Percentiles rank a stretch among this genome's conserved stretches.
Conservation (phyloP, 1,140 invertebrate species). For the Orchestia grillus region DNA sequence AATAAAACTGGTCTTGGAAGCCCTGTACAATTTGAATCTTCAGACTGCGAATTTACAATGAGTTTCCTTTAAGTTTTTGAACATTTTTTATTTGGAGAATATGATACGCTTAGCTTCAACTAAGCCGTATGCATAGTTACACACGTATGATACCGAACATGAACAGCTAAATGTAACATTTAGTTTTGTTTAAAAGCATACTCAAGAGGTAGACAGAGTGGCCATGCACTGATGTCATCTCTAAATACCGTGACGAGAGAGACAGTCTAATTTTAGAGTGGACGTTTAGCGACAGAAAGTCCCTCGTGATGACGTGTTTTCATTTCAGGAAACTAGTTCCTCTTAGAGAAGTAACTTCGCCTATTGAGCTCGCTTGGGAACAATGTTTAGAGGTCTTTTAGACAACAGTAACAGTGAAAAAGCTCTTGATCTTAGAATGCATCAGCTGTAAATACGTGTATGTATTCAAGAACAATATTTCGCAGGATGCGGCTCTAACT, state of each 20-base stretch:
- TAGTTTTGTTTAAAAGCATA: neutral
- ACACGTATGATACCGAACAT: neutral
- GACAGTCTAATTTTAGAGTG: neutral
- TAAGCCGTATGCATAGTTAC: neutral
- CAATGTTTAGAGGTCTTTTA: too few relatives aligned
- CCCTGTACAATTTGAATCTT: neutral
- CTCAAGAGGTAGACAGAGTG: neutral
- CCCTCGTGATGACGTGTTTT: neutral
- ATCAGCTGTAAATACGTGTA: too few relatives aligned
- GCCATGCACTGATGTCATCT: neutral
- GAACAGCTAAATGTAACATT: neutral
- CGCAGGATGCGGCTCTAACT: too few relatives aligned
- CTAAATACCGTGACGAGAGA: neutral
- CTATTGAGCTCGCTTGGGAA: neutral
- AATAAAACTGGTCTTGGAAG: neutral
- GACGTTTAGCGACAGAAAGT: neutral
- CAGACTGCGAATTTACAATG: too few relatives aligned
- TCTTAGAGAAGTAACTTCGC: neutral
- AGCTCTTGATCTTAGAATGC: too few relatives aligned
- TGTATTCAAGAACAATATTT: too few relatives aligned
- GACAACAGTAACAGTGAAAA: too few relatives aligned
- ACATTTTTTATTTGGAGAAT: neutral
- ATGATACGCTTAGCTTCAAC: too few relatives aligned
- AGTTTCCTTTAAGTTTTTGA: neutral
- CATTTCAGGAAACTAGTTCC: neutral